Evolutionary conservation across 2,113 vertebrate species (phyloP), one percentile per base, ranked within the genome.

Genomic region (Neogobius melanostomus): DNA sequence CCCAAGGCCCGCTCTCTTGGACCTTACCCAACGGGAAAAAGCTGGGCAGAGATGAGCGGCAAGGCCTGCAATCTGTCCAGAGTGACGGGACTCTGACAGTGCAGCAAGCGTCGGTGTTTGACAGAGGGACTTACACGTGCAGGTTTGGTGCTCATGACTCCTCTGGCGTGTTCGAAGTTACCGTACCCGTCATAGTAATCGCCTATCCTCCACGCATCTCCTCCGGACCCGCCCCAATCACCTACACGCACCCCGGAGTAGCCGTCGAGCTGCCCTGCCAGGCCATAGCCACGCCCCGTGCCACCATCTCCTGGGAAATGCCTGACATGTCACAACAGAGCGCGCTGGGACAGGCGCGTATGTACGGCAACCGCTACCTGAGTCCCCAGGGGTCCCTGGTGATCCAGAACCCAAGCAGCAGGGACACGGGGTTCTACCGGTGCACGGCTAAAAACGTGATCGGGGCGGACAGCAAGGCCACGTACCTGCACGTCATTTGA

Each of bases 151-250:
- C 90, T 0, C 84, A 85, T 0, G 72, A 92, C 0, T 94, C 93
- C 11, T 82, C 92, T 0, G 88, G 56, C 0, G 77, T 82, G 47
- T 84, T 92, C 0, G 64, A 92, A 7, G 57, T 92, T 76, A 95
- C 82, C 0, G 89, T 95, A 14, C 94, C 96, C 0, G 97, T 99
- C n/a, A 96, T 98, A 0, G 93, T 99, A 3, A 94, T 98, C 0
- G 96, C 96, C 1, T 97, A 97, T 67, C 96, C 96, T 0, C 97
- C 97, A 0, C 91, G 95, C 2, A 97, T 99, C 82, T 97, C 95
- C 68, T 93, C 84, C 1, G 94, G 96, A 47, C 95, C 95, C 2
- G 79, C 93, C 0, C 93, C 94, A 0, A 92, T 96, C 66, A 93
- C 96, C 65, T 97, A 98, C 68, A 88, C 93, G 0, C 91, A 92